phyloP scores from a whole-genome alignment of 2,797 vertebrate genomes.

The Melanotaenia maccullochi region DNA sequence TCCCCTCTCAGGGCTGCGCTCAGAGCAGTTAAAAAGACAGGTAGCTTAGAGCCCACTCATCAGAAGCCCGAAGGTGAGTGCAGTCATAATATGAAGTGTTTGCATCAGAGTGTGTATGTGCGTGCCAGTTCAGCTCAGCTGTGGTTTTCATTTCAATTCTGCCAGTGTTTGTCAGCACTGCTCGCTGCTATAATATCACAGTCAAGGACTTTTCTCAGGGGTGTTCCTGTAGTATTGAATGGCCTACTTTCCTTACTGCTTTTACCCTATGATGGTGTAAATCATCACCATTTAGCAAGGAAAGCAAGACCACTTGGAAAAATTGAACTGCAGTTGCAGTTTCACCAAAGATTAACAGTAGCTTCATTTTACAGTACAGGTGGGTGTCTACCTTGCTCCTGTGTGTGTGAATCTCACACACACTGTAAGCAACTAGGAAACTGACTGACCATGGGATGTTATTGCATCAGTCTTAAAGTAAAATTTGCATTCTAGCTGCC shows the following conservation, averaged over 20 bases:
- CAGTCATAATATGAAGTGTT: slow-evolving; percentile 37
- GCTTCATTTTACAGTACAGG: slow-evolving; percentile 3
- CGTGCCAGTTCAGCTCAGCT: slow-evolving; percentile 21
- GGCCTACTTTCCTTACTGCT: slow-evolving; percentile 45
- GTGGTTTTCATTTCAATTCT: slow-evolving; percentile 47
- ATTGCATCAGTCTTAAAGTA: not conserved
- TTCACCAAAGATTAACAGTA: slow-evolving; percentile 28
- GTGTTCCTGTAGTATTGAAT: slow-evolving; percentile 59
- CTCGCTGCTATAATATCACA: slow-evolving; percentile 42
- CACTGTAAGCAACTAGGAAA: not conserved
- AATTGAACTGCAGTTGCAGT: slow-evolving; percentile 23
- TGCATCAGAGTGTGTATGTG: slow-evolving; percentile 15
- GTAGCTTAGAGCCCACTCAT: slow-evolving; percentile 58
- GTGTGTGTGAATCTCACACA: slow-evolving; percentile 12
- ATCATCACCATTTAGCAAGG: slow-evolving; percentile 61
- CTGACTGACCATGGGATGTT: slow-evolving; percentile 23
- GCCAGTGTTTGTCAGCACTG: slow-evolving; percentile 26
- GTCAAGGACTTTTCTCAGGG: slow-evolving; percentile 63
- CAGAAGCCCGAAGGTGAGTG: slow-evolving; percentile 56
- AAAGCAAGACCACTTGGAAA: slow-evolving; percentile 46
- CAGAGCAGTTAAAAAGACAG: slow-evolving; percentile 64
- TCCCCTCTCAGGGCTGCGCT: slow-evolving; percentile 48
- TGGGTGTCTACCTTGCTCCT: not conserved
- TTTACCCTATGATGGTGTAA: slow-evolving; percentile 49
- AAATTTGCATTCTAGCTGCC: slow-evolving; percentile 16